Evolutionary conservation across 2,888 invertebrate genomes (phyloP), one percentile per base, ranked within the genome.

Genomic region (Didymodactylos carnosus): DNA sequence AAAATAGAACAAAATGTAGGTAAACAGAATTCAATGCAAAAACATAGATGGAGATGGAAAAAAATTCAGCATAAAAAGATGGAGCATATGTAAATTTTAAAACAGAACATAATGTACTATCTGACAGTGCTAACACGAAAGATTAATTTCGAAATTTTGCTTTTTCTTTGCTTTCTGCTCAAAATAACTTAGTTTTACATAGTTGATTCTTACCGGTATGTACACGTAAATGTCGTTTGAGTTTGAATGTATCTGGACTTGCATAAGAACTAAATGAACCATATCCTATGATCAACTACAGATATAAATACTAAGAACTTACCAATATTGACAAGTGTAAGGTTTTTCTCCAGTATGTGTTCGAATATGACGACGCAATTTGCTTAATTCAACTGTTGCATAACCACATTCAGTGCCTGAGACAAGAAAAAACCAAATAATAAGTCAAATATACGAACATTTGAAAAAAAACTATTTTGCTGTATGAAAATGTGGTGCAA

Each of bases 251-350:
- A 83, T 97, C 97, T 6, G 94, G 94, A 75, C 93, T 94, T 51
- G 95, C 94, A 82, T 97, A 97, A 0, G 93, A 92, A 85, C 95
- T 97, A 83, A 94, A 92, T 0, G 91, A 91, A 81, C 95, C 97
- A 35, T 62, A 35, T 62, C 62, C 62, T 62, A 25, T 25, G 35
- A 13, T 2, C 16, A 10, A 27, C 4, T 27, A 51, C 13, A 5
- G 35, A 13, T 10, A 2, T 29, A 23, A 10, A 29, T 14, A 16
- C 10, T 29, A 35, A 29, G 10, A 53, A 5, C 16, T 29, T 29
- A 16, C 16, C 16, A 13, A 49, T 13, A 14, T 7, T 29, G 2
- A 16, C 23, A 10, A n/a, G n/a, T n/a, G 46, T 10, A 49, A 62
- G n/a, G 3, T 0, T 81, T 76, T 74, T 82, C 82, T 46, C 76